Base-by-base conservation (phyloP, 2,888 invertebrate species). In the Caenorhabditis macrosperma region DNA sequence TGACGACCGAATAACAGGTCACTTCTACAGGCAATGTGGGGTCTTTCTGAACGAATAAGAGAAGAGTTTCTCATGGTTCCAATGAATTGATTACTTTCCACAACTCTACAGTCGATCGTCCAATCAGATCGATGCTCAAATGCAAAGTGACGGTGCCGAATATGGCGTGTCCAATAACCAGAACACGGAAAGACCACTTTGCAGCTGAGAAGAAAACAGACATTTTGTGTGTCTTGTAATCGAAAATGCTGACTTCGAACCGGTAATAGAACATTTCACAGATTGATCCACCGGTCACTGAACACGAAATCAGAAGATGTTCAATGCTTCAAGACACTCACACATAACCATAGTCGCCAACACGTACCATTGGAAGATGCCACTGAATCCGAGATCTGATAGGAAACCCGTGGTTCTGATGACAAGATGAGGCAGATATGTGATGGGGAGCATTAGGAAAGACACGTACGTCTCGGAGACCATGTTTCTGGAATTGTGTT, bases 261-360 rank as follows among this genome's bases (percentile, higher is more conserved):
- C 69, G 69, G 9, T 60, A 69, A 12, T 41, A 60, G 17, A 59
- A 68, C 68, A 68, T 68, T 24, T 68, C 68, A 17, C 48, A 44
- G 0, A 68, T 38, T 5, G 60, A 69, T n/a, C n/a, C 28, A 15
- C 41, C 69, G 22, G 52, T 69, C 20, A 41, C 69, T 60, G 52
- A 30, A 60, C 38, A 12, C 22, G n/a, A 20, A 2, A 15, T 30
- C 35, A 54, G 52, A 9, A 26, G n/a, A n/a, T n/a, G n/a, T n/a
- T n/a, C n/a, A n/a, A n/a, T n/a, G n/a, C n/a, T n/a, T n/a, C n/a
- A n/a, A n/a, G n/a, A 9, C 4, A 30, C 55, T 55, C 33, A 55
- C 55, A 10, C 55, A 52, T 55, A 28, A 55, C 55, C 17, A 33
- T 20, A 9, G 55, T 55, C 2, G 55, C 55, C 20, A 55, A 35